Conservation (phyloP, 35 echinoderm and acorn worm species). For the Ptychodera flava region DNA sequence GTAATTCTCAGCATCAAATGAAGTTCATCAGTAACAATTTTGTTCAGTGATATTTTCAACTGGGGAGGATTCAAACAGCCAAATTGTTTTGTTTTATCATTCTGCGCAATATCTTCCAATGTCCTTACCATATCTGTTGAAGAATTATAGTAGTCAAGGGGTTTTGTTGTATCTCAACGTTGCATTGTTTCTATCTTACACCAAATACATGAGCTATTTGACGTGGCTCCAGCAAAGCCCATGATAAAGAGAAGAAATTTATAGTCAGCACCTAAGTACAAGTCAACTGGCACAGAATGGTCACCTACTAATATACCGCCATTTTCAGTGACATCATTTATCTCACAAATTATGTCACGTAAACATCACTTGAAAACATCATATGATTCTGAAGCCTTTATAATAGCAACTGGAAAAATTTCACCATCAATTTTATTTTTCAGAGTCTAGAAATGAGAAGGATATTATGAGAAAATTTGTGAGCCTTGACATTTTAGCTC, state of each 20-base stretch:
- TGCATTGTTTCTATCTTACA: neutral
- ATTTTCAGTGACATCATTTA: neutral
- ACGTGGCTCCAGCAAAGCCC: neutral
- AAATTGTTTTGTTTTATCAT: neutral
- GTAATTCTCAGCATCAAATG: neutral
- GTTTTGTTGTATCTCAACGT: neutral
- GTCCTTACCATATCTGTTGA: neutral
- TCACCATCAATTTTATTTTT: neutral
- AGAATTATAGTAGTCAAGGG: neutral
- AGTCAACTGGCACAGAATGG: neutral
- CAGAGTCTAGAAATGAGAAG: neutral
- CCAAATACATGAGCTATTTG: neutral
- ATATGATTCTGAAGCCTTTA: neutral
- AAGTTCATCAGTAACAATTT: neutral
- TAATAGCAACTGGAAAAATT: neutral
- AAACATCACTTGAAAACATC: neutral
- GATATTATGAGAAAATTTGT: neutral
- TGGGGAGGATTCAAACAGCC: neutral
- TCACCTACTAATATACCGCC: neutral
- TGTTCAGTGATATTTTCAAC: neutral
- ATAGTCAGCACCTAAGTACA: neutral
- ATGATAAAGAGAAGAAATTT: neutral
- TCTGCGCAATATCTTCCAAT: neutral
- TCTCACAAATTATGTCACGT: neutral
- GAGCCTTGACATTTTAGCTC: neutral